Base-by-base conservation (phyloP, 2,888 invertebrate genomes). In the Lasius fuliginosus region DNA sequence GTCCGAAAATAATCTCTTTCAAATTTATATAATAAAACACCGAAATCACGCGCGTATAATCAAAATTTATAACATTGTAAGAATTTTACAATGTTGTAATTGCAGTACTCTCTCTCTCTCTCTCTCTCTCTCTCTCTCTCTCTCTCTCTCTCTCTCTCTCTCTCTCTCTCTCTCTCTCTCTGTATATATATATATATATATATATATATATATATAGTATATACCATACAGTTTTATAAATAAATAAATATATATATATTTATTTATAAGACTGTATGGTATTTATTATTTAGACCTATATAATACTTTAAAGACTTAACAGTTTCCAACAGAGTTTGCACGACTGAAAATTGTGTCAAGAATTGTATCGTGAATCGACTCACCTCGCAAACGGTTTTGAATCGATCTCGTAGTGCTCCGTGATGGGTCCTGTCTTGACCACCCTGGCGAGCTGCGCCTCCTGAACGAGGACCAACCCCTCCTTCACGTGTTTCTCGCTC, bases 371-470 rank as follows among this genome's bases (percentile, higher is more conserved):
- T 6, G 42, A 42, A 67, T 27, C 30, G 33, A 46, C 86, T 94
- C 89, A 96, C 96, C 95, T 96, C 69, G 96, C 96, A 87, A 96
- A 95, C 8, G 96, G 96, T 87, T 95, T 95, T 12, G 95, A 94
- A 85, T 96, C 96, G 84, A 96, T 94, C 77, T 95, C 95, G 91
- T 96, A 96, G 90, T 95, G 95, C 86, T 95, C 95, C 53, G 95
- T 93, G 85, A 96, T 95, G n/a, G 96, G 95, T n/a, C 95, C 95
- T 30, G 94, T 95, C 88, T 95, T 95, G 87, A 96, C 95, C 82
- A 96, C 95, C 86, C 95, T 94, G 82, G 95, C 94, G 18, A 95
- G 92, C 83, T 95, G 95, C 0, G 95, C 91, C 85, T 95, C 95
- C 86, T 95, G 95, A 1, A 95, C 95, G 60, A 95, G 93, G 3